A percentile compares a stretch with the other conserved stretches of the same genome.
Evolutionary conservation across 2,797 vertebrate species (phyloP).

Genomic region (Atherinosoma microstoma): DNA sequence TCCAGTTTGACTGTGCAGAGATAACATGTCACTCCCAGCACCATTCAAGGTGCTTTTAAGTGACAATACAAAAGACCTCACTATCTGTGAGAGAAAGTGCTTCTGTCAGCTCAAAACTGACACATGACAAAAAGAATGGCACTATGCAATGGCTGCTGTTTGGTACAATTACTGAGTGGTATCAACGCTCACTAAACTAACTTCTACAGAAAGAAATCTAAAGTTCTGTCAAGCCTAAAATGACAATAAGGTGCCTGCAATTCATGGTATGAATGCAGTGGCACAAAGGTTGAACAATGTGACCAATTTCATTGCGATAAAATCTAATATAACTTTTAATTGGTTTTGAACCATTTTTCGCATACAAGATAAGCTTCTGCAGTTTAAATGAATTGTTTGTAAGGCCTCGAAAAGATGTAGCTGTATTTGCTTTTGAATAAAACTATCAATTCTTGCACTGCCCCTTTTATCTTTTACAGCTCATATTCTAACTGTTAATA

Average conservation of each 20-base stretch:
- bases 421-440: not conserved
- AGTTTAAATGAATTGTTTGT: not conserved
- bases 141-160: constrained; percentile 51
- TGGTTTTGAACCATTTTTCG: not conserved
- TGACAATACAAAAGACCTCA: constrained; percentile 71
- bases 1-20: constrained; percentile 62
- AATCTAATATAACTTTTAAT: not conserved
- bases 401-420: not conserved
- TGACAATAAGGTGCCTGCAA: constrained; percentile 6
- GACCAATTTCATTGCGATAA: not conserved
- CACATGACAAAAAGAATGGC: constrained; percentile 61
- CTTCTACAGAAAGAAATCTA: constrained; percentile 42
- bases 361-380: not conserved
- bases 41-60: constrained; percentile 73
- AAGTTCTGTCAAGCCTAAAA: constrained; percentile 34
- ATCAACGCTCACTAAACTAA: constrained; percentile 43
- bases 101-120: constrained; percentile 76
- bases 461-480: not conserved
- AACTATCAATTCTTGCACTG: not conserved
- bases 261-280: not conserved
- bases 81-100: constrained; percentile 69
- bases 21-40: constrained; percentile 62
- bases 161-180: constrained; percentile 29
- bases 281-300: not conserved
- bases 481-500: not conserved